Percentiles rank a stretch among this genome's conserved stretches.
Conservation (phyloP, 1,140 invertebrate genomes). For the Leptopilina boulardi region DNA sequence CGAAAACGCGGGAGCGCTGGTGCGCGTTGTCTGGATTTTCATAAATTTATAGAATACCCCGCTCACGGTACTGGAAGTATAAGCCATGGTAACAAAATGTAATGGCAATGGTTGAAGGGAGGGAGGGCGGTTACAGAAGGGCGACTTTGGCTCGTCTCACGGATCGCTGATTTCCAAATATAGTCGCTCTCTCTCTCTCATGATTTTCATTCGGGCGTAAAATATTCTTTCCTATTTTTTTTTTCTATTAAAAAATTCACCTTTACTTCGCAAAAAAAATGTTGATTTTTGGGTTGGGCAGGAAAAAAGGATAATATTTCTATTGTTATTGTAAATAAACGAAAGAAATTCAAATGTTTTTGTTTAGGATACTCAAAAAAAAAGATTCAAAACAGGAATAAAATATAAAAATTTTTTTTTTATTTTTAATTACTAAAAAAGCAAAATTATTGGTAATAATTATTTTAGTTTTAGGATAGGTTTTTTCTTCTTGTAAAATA, state of each 20-base stretch:
- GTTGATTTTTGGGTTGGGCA: too few relatives aligned
- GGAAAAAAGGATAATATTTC: too few relatives aligned
- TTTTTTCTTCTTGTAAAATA: too few relatives aligned
- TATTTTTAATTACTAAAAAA: too few relatives aligned
- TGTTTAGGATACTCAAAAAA: too few relatives aligned
- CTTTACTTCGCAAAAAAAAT: not conserved
- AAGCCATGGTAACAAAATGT: slow-evolving; percentile 45
- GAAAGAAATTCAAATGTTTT: too few relatives aligned
- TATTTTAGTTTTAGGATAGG: too few relatives aligned
- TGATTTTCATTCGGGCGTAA: not conserved
- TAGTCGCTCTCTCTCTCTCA: slow-evolving; percentile 3
- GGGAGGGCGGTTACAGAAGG: slow-evolving; percentile 6
- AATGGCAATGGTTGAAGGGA: slow-evolving; percentile 3
- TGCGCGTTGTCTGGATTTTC: slow-evolving; percentile 49
- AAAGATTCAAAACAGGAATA: too few relatives aligned
- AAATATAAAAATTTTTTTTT: too few relatives aligned
- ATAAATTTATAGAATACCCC: slow-evolving; percentile 56
- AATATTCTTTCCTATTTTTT: not conserved
- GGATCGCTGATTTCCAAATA: slow-evolving; percentile 35
- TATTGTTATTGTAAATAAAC: too few relatives aligned
- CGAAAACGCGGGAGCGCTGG: slow-evolving; percentile 45
- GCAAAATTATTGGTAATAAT: too few relatives aligned
- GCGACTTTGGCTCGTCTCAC: slow-evolving; percentile 31
- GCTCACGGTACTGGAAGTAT: slow-evolving; percentile 16
- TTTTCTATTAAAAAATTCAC: not conserved